A percentile compares a stretch with the other conserved stretches of the same genome.
These are phyloP conservation scores for Poecilia velifera DNA, from an alignment of 2,797 vertebrate genomes.

Conservation along the genomic window DNA sequence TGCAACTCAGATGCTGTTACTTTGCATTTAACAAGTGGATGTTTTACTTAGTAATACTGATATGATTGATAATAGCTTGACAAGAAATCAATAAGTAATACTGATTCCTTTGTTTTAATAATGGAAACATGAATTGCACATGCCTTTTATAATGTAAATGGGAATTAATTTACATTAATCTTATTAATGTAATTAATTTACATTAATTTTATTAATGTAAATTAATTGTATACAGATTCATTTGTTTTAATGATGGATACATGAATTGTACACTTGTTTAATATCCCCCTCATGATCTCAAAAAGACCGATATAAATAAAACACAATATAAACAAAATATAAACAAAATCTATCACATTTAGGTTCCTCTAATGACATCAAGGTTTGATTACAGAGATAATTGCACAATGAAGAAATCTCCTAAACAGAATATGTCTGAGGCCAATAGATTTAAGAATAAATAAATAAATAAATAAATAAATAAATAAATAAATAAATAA, in stretches of 20 bases:
- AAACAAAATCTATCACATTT: not conserved
- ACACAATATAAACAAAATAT: not conserved
- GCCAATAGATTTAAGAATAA: not conserved
- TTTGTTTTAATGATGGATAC: constrained; percentile 11
- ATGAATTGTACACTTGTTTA: not conserved
- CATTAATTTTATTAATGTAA: no score
- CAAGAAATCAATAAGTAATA: not conserved
- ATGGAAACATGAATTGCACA: not conserved
- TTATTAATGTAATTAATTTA: no score
- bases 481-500: no score
- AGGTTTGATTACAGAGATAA: not conserved
- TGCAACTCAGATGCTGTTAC: constrained; percentile 2
- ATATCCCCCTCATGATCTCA: not conserved
- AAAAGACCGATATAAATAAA: not conserved
- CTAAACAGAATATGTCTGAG: not conserved
- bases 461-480: no score
- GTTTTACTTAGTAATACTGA: not conserved
- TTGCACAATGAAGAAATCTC: not conserved
- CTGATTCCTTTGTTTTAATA: constrained; percentile 5
- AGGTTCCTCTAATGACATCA: not conserved
- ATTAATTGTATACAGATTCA: not conserved
- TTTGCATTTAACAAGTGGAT: not conserved
- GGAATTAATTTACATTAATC: no score
- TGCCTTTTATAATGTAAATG: not conserved
- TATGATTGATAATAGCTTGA: not conserved